Percentiles rank a stretch among this genome's conserved stretches.
These are phyloP conservation scores for Triplophysa siluroides DNA, from an alignment of 2,113 vertebrate species.

Conservation along the genomic window DNA sequence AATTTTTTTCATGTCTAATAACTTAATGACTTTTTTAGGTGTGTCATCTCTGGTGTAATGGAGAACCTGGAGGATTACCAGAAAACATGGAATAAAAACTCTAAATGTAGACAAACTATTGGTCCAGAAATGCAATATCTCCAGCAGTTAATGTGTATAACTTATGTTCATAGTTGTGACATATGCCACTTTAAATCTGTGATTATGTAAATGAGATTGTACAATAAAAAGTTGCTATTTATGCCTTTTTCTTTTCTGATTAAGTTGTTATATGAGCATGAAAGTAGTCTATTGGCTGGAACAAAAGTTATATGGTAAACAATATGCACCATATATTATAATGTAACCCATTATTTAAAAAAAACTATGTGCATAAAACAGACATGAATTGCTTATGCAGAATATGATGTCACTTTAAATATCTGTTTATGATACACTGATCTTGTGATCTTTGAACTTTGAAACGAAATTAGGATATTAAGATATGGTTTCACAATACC, in stretches of 20 bases:
- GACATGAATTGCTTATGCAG: background rate
- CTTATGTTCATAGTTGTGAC: conserved; percentile 33
- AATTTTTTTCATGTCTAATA: background rate
- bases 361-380: background rate
- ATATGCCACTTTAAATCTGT: conserved; percentile 51
- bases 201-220: conserved; percentile 51
- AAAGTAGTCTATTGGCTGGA: background rate
- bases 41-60: conserved; percentile 69
- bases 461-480: background rate
- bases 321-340: no score
- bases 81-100: conserved; percentile 3
- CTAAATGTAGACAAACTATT: conserved; percentile 5
- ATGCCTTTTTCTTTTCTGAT: background rate
- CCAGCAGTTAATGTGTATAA: conserved; percentile 33
- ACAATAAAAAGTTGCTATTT: conserved; percentile 58
- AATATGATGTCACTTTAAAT: no score
- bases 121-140: background rate
- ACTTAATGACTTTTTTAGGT: conserved; percentile 56
- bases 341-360: no score
- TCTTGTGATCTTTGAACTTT: background rate
- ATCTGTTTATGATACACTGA: background rate
- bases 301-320: no score
- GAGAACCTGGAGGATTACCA: background rate
- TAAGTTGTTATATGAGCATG: background rate
- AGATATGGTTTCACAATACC: background rate